Base-by-base conservation (phyloP, 2,113 vertebrate species). In the Cyprichromis sp. region DNA sequence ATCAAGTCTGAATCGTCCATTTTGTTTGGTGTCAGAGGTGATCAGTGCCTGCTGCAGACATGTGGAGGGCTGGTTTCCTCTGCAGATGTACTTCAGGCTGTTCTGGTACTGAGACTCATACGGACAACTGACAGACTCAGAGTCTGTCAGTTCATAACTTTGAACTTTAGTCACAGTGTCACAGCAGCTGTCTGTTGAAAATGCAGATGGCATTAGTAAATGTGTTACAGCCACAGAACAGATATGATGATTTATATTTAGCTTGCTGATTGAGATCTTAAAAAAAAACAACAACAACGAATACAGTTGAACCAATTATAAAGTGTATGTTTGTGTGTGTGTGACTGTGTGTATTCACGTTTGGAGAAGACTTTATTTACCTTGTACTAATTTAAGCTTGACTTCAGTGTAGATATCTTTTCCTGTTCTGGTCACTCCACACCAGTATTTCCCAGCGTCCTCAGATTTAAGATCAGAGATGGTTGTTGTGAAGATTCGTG, bases 351-450 rank as follows among this genome's bases (percentile, higher is more conserved):
- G 52, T 53, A 9, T 21, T 53, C 29, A 29, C 29, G 5, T 13
- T 42, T 42, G 40, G 11, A 5, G 53, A 54, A 54, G 1, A 7
- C 2, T 10, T 52, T 34, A 54, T 14, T 76, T 81, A 92, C 93
- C 89, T 86, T 2, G 0, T 19, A 1, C 4, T 29, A 91, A 45
- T 5, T 84, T 8, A 4, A 94, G 81, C 2, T 16, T 0, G 1
- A 89, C 84, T 87, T 90, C 45, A 4, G 38, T 82, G 53, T 89
- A 93, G 10, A 84, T 9, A 2, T 94, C 93, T 3, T 1, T 68
- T 47, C 6, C 61, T 0, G 0, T 8, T 17, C 3, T 85, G 11
- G 0, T 78, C 80, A 93, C 87, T 61, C 59, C 31, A 63, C 59
- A 63, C 61, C 61, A 66, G 61, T n/a, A 93, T 16, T n/a, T 45